Evolutionary conservation across 2,888 invertebrate genomes (phyloP).

Genomic region (Ceraclea dissimilis): DNA sequence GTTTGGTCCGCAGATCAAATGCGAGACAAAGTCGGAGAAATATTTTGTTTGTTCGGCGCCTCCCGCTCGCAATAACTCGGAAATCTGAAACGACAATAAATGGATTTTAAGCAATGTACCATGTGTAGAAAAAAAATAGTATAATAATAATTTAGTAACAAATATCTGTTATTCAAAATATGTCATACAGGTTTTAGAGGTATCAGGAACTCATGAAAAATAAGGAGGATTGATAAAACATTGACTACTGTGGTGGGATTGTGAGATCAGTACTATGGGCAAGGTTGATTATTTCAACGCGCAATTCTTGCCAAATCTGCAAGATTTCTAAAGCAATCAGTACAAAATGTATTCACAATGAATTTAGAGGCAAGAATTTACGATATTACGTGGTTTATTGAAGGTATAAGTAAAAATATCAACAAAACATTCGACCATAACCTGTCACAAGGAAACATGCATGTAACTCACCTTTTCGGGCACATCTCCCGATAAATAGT

Average conservation of each 20-base stretch:
- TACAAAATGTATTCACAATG: neutral
- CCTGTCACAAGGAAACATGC: constrained; percentile 7
- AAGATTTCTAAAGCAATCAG: constrained; percentile 1
- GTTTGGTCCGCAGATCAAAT: constrained; percentile 82
- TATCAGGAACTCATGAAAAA: too few relatives aligned
- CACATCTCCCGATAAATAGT: constrained; percentile 73
- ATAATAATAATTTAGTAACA: too few relatives aligned
- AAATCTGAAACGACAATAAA: constrained; percentile 54
- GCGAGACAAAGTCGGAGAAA: constrained; percentile 87
- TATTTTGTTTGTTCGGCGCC: constrained; percentile 85
- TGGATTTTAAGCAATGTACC: neutral
- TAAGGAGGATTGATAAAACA: too few relatives aligned
- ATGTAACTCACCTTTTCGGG: constrained; percentile 31
- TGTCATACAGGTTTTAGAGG: too few relatives aligned
- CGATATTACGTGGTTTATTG: too few relatives aligned
- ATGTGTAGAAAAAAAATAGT: too few relatives aligned
- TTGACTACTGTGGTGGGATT: too few relatives aligned
- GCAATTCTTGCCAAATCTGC: constrained; percentile 11
- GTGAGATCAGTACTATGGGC: too few relatives aligned
- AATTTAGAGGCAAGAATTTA: neutral
- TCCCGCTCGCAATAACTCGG: constrained; percentile 70
- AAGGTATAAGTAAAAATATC: neutral
- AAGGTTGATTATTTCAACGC: too few relatives aligned
- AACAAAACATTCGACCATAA: constrained; percentile 17
- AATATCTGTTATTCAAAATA: too few relatives aligned